These are phyloP conservation scores for Neoniphon sammara DNA, from an alignment of 2,797 vertebrate genomes.

Conservation along the genomic window DNA sequence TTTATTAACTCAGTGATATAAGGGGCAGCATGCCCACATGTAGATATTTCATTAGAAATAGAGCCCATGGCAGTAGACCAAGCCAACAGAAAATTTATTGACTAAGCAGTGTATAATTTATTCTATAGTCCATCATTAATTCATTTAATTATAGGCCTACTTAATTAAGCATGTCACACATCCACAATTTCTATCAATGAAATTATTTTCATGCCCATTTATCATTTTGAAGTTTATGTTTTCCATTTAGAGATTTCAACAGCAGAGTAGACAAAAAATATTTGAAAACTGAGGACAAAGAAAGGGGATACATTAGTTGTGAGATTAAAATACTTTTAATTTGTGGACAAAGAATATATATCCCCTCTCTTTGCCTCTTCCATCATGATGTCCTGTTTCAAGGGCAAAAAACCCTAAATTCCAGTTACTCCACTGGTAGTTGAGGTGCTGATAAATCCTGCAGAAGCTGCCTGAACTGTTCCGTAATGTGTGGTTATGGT, in stretches of 20 bases:
- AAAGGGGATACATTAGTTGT: neutral
- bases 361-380: slow-evolving; percentile 21
- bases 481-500: slow-evolving; percentile 66
- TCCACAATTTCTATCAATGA: slow-evolving; percentile 54
- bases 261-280: neutral
- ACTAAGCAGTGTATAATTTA: slow-evolving; percentile 67
- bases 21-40: neutral
- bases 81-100: slow-evolving; percentile 64
- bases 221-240: slow-evolving; percentile 7
- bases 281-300: neutral
- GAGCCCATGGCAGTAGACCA: slow-evolving; percentile 43
- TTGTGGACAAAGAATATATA: no score
- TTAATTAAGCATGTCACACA: slow-evolving; percentile 63
- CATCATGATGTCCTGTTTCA: slow-evolving; percentile 9
- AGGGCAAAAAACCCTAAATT: slow-evolving; percentile 39
- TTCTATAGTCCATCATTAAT: slow-evolving; percentile 67
- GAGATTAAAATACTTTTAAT: no score
- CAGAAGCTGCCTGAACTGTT: slow-evolving; percentile 56
- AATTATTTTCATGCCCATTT: slow-evolving; percentile 34
- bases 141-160: slow-evolving; percentile 64
- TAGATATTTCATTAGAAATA: slow-evolving; percentile 57
- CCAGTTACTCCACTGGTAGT: slow-evolving; percentile 25
- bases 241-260: no score
- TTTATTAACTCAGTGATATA: slow-evolving; percentile 1
- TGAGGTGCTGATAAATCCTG: slow-evolving; percentile 31